Base-by-base conservation (phyloP, 2,888 invertebrate species). In the Sphaerophoria rueppellii region DNA sequence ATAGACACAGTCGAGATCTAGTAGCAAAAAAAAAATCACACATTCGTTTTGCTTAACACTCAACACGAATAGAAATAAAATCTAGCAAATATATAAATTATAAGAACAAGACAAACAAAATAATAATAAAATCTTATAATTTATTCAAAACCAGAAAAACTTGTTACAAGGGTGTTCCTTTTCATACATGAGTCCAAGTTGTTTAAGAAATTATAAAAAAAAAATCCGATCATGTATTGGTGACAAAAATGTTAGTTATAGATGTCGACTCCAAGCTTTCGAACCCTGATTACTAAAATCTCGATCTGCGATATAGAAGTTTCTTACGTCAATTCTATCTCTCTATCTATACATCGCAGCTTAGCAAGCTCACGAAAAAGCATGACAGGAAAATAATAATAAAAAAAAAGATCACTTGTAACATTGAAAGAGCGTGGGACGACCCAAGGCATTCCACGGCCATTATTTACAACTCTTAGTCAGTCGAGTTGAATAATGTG, bases 71-170 rank as follows among this genome's bases (percentile, higher is more conserved):
- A 60, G 48, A 67, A 48, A 60, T 24, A 67, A 50, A 50, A 35
- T 79, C 63, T 48, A 77, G 73, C 69, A 32, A 82, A 73, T 60
- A 65, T 70, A 57, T 55, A 70, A 70, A 70, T 67, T 67, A 67
- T 70, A 70, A 61, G 63, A 55, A 75, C 32, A 34, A 5, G 50
- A 16, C 73, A 70, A 35, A 81, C 65, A 67, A 35, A 61, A 63
- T 35, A 43, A 16, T 14, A 70, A 54, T 58, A 58, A 40, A 58
- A 43, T 60, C 40, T 37, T 50, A 65, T 77, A 85, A 85, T 85
- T 81, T 81, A 85, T 85, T 85, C 73, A 54, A 85, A 85, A 85
- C 85, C 81, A 85, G 85, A 85, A 85, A 81, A 85, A 85, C 85
- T 76, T 54, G 85, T 85, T 81, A 81, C 81, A 85, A 85, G 85